Base-by-base conservation (phyloP, 1,140 invertebrate genomes). In the Trinorchestia longiramus region DNA sequence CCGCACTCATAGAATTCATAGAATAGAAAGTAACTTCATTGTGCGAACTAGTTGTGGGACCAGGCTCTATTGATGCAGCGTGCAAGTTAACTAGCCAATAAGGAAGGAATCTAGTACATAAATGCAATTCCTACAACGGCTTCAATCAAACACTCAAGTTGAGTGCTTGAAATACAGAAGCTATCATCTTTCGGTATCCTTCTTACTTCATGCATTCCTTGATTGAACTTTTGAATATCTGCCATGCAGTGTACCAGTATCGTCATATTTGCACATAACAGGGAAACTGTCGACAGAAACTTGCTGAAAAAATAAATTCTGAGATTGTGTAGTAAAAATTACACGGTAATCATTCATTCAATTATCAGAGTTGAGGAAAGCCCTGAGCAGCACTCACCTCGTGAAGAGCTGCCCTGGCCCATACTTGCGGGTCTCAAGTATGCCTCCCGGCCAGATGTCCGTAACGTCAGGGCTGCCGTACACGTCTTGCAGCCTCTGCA, bases 391-490 rank as follows among this genome's bases (percentile, higher is more conserved):
- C 62, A 77, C 43, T 96, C 95, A 96, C 96, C 95, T 96, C 96
- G 96, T 97, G 97, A 98, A 98, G 3, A 98, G 97, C 97, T 98
- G 97, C 1, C 98, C 98, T 0, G 98, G 98, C 57, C 98, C 97
- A 95, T 97, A 96, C 43, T 95, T 96, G 0, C 44, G 92, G 0
- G 98, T 98, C 97, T 98, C 98, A 87, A 98, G 96, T 97, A 98
- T 98, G 11, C 98, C 98, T n/a, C 98, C 98, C 45, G 98, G 97
- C 97, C 98, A 98, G 1, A 98, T 97, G 97, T 98, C 98, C 87
- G 98, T 97, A 90, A 97, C 97, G 95, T 97, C 97, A 88, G 98
- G 97, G 57, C 97, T 97, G 3, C 97, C 97, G 96, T 98, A 98
- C 4, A 98, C 96, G 23, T 96, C 95, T 23, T 96, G 96, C 95